Evolutionary conservation across 2,888 invertebrate species (phyloP), one percentile per base, ranked within the genome.

Genomic region (Acronicta alni): DNA sequence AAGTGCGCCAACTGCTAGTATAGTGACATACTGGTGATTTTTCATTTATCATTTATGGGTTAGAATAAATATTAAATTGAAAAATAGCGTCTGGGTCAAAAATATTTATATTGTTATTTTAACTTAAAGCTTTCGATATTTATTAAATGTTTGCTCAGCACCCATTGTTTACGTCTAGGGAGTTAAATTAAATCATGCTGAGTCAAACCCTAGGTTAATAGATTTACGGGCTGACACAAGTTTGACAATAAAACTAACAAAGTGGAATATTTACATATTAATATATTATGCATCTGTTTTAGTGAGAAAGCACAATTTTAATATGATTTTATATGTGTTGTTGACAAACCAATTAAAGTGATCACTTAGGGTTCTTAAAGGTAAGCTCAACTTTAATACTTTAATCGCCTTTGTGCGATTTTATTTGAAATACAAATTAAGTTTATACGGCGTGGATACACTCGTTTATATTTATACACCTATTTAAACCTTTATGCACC

Each of bases 371-470:
- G 10, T 1, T 10, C 10, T 3, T 4, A 30, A 9, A 10, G 10
- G 9, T 30, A 30, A 7, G 26, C 23, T 7, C 23, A 23, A 3
- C 1, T 10, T 10, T 0, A 0, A 1, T 2, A 10, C 9, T 15
- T 5, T 68, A 61, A 44, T 48, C 42, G 10, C 1, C 62, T 53
- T 43, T 68, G 39, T 61, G 38, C 2, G 20, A 26, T 68, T 46
- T 43, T 12, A 20, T 30, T 5, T 1, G 2, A 30, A 26, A 9
- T 9, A 30, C 30, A 12, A 12, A 9, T 9, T 2, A 26, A n/a
- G n/a, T n/a, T n/a, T n/a, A n/a, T n/a, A n/a, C n/a, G n/a, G n/a
- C n/a, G n/a, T n/a, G n/a, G n/a, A n/a, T n/a, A n/a, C n/a, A n/a
- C n/a, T n/a, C n/a, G n/a, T n/a, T n/a, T n/a, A n/a, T n/a, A n/a